phyloP scores from a whole-genome alignment of 37 sponge, comb jelly and placozoan genomes.

The Bolinopsis microptera region DNA sequence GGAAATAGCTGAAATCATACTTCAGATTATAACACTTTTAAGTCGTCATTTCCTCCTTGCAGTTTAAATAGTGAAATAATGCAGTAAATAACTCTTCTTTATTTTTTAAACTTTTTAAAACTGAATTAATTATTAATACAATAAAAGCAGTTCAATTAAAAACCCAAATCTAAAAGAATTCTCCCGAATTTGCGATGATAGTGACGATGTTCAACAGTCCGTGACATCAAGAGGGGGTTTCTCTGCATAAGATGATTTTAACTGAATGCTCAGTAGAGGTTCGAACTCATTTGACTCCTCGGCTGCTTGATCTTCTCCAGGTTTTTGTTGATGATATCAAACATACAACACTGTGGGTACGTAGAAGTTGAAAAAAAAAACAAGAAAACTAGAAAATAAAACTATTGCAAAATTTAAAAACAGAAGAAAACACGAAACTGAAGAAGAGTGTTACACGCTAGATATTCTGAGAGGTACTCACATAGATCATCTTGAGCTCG shows the following conservation, averaged over 20 bases:
- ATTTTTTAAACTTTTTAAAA: background rate
- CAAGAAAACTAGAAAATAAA: background rate
- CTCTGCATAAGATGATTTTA: background rate
- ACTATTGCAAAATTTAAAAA: no score
- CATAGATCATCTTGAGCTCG: constrained; percentile 91
- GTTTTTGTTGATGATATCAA: constrained; percentile 91
- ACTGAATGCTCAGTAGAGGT: constrained; percentile 52
- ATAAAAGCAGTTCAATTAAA: constrained; percentile 16
- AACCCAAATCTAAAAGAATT: constrained; percentile 47
- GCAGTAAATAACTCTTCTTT: no score
- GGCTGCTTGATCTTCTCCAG: constrained; percentile 88
- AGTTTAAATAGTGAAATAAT: no score
- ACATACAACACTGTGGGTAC: constrained; percentile 72
- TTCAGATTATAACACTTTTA: background rate
- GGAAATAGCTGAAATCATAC: background rate
- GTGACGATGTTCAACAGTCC: background rate
- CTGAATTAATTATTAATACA: background rate
- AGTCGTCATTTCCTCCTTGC: no score
- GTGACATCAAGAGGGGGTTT: background rate
- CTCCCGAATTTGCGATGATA: background rate
- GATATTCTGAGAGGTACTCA: constrained; percentile 66
- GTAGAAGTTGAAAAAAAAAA: background rate
- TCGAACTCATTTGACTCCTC: constrained; percentile 67
- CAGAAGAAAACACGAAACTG: constrained; percentile 7
- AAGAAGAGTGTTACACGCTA: background rate